phyloP scores from a whole-genome alignment of 2,797 vertebrate genomes.

The Sebastiscus albofasciatus region DNA sequence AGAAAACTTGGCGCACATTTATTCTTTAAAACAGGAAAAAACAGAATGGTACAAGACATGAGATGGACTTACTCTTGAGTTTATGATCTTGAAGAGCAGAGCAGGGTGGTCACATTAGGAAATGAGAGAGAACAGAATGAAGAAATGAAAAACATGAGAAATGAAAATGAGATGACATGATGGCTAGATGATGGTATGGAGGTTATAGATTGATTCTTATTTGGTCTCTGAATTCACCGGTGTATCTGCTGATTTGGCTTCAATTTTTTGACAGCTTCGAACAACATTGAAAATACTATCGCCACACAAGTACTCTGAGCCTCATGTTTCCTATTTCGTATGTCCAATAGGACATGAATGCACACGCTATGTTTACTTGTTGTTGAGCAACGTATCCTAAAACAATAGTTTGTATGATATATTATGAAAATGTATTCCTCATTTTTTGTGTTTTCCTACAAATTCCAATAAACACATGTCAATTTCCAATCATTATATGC shows the following conservation, averaged over 20 bases:
- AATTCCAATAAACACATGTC: too few relatives aligned
- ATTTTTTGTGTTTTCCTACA: too few relatives aligned
- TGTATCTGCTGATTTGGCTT: neutral
- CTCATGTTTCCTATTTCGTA: neutral
- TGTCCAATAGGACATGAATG: neutral
- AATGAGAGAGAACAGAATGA: slow-evolving; percentile 14
- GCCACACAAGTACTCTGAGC: neutral
- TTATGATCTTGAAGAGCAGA: slow-evolving; percentile 80
- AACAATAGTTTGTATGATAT: too few relatives aligned
- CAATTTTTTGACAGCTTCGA: neutral
- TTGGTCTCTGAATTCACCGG: neutral
- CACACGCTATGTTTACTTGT: neutral
- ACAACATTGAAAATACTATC: neutral
- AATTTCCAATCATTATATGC: too few relatives aligned
- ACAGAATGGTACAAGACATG: neutral
- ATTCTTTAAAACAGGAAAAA: neutral
- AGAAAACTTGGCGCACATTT: neutral
- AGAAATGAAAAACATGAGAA: slow-evolving; percentile 19
- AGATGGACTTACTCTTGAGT: slow-evolving; percentile 79
- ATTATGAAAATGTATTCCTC: too few relatives aligned
- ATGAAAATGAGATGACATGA: neutral
- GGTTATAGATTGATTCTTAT: neutral
- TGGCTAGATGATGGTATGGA: neutral
- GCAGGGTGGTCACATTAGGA: slow-evolving; percentile 34
- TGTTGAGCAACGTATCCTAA: neutral